Conservation (phyloP, 2,797 vertebrate species). For the Triplophysa yarkandensis region DNA sequence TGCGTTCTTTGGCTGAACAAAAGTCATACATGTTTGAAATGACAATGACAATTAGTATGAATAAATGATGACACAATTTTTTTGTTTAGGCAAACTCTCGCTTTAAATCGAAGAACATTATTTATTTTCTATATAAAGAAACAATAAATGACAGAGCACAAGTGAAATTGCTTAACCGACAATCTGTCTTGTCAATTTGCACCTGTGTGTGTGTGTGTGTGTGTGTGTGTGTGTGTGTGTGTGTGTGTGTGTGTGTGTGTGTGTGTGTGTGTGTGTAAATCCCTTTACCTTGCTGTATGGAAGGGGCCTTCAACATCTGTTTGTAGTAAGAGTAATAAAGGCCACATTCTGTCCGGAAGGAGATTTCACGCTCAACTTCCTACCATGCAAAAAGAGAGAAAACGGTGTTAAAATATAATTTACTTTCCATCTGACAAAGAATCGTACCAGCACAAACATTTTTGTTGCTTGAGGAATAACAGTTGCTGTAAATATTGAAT, state of each 20-base stretch:
- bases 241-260: not conserved
- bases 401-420: constrained; percentile 36
- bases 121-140: too few relatives aligned
- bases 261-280: constrained; percentile 10
- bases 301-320: constrained; percentile 90
- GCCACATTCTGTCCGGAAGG: constrained; percentile 97
- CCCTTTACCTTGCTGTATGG: constrained; percentile 86
- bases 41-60: too few relatives aligned
- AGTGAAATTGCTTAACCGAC: not conserved
- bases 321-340: constrained; percentile 99
- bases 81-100: too few relatives aligned
- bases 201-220: constrained; percentile 3
- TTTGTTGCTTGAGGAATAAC: constrained; percentile 1
- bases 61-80: too few relatives aligned
- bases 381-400: constrained; percentile 69
- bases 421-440: constrained; percentile 59
- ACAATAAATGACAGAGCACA: not conserved
- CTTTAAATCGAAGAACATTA: too few relatives aligned
- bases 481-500: constrained; percentile 8
- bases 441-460: constrained; percentile 45
- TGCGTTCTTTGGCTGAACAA: too few relatives aligned
- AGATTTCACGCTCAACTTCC: constrained; percentile 98
- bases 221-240: not conserved
- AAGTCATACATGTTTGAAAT: too few relatives aligned
- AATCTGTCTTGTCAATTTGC: constrained; percentile 2